A percentile compares a stretch with the other conserved stretches of the same genome.
phyloP scores from a whole-genome alignment of 2,113 vertebrate species.

The Poeciliopsis turrubarensis region DNA sequence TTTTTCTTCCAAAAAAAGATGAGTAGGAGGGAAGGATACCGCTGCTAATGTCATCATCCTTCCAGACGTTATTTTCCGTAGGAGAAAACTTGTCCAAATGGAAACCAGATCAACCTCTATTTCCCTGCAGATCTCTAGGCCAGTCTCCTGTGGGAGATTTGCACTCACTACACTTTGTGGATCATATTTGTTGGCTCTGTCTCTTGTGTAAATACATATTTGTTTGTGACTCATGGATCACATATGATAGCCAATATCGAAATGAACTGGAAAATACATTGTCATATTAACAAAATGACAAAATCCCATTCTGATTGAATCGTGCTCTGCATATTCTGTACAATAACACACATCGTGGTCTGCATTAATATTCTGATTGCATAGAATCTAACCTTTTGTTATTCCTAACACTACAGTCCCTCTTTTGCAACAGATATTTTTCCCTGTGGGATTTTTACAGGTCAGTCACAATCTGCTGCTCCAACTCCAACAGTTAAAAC shows the following conservation, averaged over 20 bases:
- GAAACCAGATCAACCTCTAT: neutral
- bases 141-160: conserved; percentile 28
- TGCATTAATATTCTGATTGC: no score
- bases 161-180: neutral
- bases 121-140: conserved; percentile 15
- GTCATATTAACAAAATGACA: no score
- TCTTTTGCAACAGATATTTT: no score
- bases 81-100: conserved; percentile 2
- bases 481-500: neutral
- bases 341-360: no score
- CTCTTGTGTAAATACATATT: neutral
- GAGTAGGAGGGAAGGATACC: conserved; percentile 9
- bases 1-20: neutral
- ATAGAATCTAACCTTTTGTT: no score
- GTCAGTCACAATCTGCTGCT: no score
- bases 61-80: conserved; percentile 6
- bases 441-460: no score
- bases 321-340: no score
- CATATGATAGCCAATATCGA: no score
- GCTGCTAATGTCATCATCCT: conserved; percentile 57
- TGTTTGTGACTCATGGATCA: neutral
- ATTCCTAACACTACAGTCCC: no score
- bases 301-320: no score
- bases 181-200: neutral
- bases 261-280: no score